Conservation (phyloP, 2,797 vertebrate species). For the Tiaroga cobitis region DNA sequence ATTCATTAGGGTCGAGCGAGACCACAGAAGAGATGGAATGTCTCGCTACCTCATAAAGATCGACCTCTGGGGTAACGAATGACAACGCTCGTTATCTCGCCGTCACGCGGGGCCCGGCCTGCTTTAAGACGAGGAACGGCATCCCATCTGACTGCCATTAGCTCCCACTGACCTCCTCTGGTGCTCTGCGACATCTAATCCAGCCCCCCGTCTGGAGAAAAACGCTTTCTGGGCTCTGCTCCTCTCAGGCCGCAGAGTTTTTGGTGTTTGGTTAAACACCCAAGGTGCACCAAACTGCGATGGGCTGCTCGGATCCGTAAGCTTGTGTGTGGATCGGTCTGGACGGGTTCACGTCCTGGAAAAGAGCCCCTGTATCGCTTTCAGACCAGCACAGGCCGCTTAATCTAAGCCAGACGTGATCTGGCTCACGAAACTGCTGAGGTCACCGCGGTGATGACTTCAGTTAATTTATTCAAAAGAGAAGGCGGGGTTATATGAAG, state of each 20-base stretch:
- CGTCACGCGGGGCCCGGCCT: constrained; percentile 16
- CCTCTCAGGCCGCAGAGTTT: constrained; percentile 51
- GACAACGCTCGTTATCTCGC: constrained; percentile 61
- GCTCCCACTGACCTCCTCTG: constrained; percentile 52
- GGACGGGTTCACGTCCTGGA: constrained; percentile 48
- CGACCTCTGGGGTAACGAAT: constrained; percentile 59
- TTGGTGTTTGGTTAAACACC: constrained; percentile 56
- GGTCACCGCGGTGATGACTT: constrained; percentile 54
- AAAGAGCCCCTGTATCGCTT: constrained; percentile 59
- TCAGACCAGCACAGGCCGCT: constrained; percentile 43
- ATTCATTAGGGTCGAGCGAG: constrained; percentile 57
- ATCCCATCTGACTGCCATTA: constrained; percentile 65
- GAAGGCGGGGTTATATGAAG: constrained; percentile 29
- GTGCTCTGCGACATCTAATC: constrained; percentile 61
- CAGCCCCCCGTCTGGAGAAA: constrained; percentile 43
- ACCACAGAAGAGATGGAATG: constrained; percentile 47
- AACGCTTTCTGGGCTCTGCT: constrained; percentile 46
- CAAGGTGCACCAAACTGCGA: constrained; percentile 30
- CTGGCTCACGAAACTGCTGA: constrained; percentile 54
- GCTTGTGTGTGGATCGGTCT: constrained; percentile 55
- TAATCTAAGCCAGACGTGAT: constrained; percentile 63
- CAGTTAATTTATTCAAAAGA: constrained; percentile 53
- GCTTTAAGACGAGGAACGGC: constrained; percentile 48
- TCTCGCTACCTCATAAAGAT: constrained; percentile 65
- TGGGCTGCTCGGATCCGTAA: constrained; percentile 34